Base-by-base conservation (phyloP, 2,113 vertebrate genomes). In the Rousettus leschenaultii region DNA sequence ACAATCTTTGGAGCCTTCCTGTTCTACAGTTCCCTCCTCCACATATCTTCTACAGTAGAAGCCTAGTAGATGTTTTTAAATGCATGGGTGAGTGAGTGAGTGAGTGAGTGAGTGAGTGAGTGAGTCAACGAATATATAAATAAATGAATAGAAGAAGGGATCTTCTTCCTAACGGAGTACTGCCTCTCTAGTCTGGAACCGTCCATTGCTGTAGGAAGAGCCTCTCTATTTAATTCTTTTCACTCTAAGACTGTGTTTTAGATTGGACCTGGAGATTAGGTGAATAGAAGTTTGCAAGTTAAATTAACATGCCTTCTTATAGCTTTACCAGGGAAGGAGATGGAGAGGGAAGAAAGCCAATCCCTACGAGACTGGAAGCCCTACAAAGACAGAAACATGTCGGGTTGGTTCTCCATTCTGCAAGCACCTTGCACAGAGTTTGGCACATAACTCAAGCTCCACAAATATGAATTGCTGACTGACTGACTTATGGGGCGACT, bases 361-460 rank as follows among this genome's bases (percentile, higher is more conserved):
- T 3, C 33, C 22, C 9, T 75, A 33, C 1, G 5, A 16, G 28
- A 63, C 48, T 9, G 5, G 24, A 63, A 55, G 33, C 22, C 11
- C 10, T 24, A 1, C 1, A 12, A 77, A 71, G 15, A 80, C 11
- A 33, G 22, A 26, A 45, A 3, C 5, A 5, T 7, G 15, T 51
- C 87, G 30, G 55, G 45, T 94, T 83, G 18, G 4, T 40, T n/a
- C 22, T 19, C 7, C 7, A 30, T 18, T 55, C 26, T 28, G 2
- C 57, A 75, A 92, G 96, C 21, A 96, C 92, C 70, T 45, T 5
- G 75, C 88, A 90, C 85, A 96, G 95, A 38, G 28, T 16, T 19
- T 1, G 18, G 18, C 10, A 13, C 22, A 0, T 0, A 0, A 0
- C 24, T 8, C 19, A 5, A 5, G 13, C 43, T 86, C 48, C 78